Conservation (phyloP, 1,140 invertebrate genomes). For the Bursaphelenchus mucronatus region DNA sequence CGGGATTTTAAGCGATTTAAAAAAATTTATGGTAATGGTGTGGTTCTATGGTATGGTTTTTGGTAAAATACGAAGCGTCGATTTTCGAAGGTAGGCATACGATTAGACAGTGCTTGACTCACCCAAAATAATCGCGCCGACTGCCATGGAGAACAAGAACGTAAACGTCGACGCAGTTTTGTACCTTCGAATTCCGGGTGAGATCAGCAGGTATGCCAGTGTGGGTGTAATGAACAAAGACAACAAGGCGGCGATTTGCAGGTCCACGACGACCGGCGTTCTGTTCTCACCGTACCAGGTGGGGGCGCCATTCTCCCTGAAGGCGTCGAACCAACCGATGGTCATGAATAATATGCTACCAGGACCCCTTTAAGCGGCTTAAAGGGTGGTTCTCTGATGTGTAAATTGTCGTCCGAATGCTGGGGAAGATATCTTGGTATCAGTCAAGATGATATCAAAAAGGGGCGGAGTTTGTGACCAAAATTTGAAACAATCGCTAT, state of each 20-base stretch:
- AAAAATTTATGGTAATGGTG: too few species aligned
- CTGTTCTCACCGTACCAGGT: slow-evolving; percentile 53
- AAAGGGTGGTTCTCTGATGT: too few species aligned
- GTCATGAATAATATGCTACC: slow-evolving; percentile 22
- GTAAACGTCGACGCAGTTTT: slow-evolving; percentile 36
- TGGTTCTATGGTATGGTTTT: not conserved
- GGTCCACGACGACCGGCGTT: slow-evolving; percentile 50
- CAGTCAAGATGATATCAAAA: too few species aligned
- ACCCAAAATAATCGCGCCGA: slow-evolving; percentile 42
- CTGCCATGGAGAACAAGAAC: slow-evolving; percentile 49
- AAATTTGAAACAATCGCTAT: too few species aligned
- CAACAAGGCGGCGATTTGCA: slow-evolving; percentile 35
- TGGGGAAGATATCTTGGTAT: too few species aligned
- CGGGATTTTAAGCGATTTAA: not conserved
- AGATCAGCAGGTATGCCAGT: slow-evolving; percentile 50
- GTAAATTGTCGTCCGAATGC: too few species aligned
- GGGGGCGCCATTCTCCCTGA: slow-evolving; percentile 53
- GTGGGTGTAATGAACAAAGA: slow-evolving; percentile 40
- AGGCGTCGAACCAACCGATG: slow-evolving; percentile 53
- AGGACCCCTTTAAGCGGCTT: too few species aligned
- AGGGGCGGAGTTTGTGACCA: too few species aligned
- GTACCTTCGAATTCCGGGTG: slow-evolving; percentile 47
- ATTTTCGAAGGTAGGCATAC: slow-evolving; percentile 1
- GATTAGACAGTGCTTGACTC: slow-evolving; percentile 18
- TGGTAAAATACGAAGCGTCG: not conserved